These are phyloP conservation scores for Ploceus nigricollis DNA, from an alignment of 2,113 vertebrate species.

Conservation along the genomic window DNA sequence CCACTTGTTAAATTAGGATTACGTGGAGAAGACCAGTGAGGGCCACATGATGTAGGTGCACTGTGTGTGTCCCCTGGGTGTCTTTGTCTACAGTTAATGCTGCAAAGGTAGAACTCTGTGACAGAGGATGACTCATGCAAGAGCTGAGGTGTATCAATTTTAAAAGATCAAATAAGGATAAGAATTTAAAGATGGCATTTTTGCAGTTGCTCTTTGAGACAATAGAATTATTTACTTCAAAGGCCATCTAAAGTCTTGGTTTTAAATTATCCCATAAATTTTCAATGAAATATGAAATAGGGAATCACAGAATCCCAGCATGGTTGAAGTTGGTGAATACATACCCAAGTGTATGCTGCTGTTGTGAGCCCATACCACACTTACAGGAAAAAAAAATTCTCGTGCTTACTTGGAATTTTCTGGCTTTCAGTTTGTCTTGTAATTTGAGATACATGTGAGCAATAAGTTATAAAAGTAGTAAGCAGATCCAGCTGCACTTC, in stretches of 20 bases:
- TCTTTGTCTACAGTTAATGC: fast-evolving
- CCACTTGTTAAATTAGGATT: neutral
- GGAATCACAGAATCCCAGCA: neutral
- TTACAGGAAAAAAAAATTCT: neutral
- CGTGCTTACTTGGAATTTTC: neutral
- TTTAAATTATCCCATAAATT: neutral
- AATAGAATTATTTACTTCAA: neutral
- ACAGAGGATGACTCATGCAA: neutral
- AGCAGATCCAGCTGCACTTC: neutral
- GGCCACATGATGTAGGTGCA: neutral
- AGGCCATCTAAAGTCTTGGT: neutral
- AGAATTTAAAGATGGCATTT: neutral
- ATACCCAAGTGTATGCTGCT: neutral
- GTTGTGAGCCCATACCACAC: neutral
- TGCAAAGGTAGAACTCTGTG: neutral
- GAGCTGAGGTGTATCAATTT: neutral
- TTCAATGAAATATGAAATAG: neutral
- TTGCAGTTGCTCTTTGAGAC: neutral
- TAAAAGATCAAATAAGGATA: neutral
- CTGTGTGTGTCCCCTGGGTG: neutral
- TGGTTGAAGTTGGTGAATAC: neutral
- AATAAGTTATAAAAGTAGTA: neutral
- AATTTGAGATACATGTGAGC: neutral
- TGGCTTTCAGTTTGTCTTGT: neutral
- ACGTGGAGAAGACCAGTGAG: neutral